A percentile compares a stretch with the other conserved stretches of the same genome.
phyloP scores from a whole-genome alignment of 2,888 invertebrate species.

The Drosophila eohydei region DNA sequence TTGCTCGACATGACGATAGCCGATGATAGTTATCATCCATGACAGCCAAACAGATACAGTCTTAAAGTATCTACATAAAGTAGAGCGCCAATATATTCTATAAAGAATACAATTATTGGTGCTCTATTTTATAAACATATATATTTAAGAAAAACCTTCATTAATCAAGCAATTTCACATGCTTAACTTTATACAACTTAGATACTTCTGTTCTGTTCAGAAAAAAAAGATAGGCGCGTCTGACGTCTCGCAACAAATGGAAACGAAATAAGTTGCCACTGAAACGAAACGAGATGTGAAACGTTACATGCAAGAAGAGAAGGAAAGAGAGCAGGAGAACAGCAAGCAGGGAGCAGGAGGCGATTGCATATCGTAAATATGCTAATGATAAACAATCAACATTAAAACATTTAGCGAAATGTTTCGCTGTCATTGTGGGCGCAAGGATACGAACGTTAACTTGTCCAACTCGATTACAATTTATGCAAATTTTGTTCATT shows the following conservation, averaged over 20 bases:
- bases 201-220: not conserved
- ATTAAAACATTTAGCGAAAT: conserved; percentile 28
- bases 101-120: not conserved
- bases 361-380: conserved; percentile 42
- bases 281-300: conserved; percentile 37
- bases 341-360: not conserved
- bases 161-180: conserved; percentile 10
- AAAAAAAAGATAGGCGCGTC: not conserved
- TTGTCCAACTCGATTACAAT: conserved; percentile 17
- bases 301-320: conserved; percentile 4
- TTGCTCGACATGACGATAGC: conserved; percentile 1
- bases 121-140: not conserved
- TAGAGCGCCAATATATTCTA: not conserved
- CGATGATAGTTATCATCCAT: no score
- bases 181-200: not conserved
- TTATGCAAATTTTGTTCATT: conserved; percentile 41
- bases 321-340: not conserved
- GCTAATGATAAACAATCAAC: conserved; percentile 61
- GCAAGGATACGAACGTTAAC: conserved; percentile 43
- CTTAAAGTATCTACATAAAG: not conserved
- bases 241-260: conserved; percentile 39
- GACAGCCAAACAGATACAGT: not conserved
- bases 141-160: not conserved
- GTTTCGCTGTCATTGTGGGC: conserved; percentile 30
- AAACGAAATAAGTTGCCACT: conserved; percentile 26